Evolutionary conservation across 2,888 invertebrate genomes (phyloP), one percentile per base, ranked within the genome.

Genomic region (Acanthococcus lagerstroemiae): DNA sequence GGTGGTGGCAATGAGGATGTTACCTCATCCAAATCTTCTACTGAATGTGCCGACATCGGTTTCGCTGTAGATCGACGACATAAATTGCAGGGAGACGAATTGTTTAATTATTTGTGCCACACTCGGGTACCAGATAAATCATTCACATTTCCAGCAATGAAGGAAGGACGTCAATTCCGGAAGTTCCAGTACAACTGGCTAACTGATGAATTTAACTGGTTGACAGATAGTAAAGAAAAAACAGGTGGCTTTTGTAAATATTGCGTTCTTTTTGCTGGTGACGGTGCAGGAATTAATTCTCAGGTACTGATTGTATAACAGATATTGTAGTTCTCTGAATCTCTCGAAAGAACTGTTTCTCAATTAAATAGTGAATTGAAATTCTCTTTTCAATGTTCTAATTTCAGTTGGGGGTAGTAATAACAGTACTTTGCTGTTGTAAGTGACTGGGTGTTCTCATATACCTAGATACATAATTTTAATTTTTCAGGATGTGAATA

Each of bases 201-300:
- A 27, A 5, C 7, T 15, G 17, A 17, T 15, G 17, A 17, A 15
- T 61, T 61, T 50, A 7, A 19, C 12, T 61, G 61, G 52, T 52
- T 61, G 27, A 30, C 52, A 19, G n/a, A 61, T 37, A 61, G 61
- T 61, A n/a, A 61, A 27, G 22, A 21, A 25, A n/a, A 25, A 21
- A 27, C 26, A 48, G 61, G 61, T 27, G 61, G 48, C 17, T 61
- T 48, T 22, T 61, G 61, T 61, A 61, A 61, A 61, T 50, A 26
- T 50, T 61, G 61, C 50, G 27, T 61, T 12, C 25, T 61, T 17
- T 61, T 50, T 61, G 25, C 61, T 17, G 27, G 19, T 4, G 19
- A 46, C 15, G 30, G 21, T 15, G 24, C 26, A 12, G 19, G 44
- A 26, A 50, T 24, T 27, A 27, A 26, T 27, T 30, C 37, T 30